A percentile compares a stretch with the other conserved stretches of the same genome.
Evolutionary conservation across 2,797 vertebrate genomes (phyloP).

Genomic region (Intellagama lesueurii): DNA sequence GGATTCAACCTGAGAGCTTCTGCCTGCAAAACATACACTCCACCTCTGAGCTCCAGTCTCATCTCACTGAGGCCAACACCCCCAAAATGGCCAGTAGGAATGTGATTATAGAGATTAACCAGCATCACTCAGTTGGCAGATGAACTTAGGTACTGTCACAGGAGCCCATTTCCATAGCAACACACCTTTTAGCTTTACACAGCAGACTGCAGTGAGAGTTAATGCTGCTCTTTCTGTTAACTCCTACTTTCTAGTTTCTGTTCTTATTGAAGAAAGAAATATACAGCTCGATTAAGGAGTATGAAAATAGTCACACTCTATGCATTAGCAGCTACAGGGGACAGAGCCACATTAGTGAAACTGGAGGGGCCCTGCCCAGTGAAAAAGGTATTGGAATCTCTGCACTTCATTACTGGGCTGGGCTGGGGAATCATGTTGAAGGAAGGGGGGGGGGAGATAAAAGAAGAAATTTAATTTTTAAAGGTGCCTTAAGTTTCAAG

Average conservation of each 20-base stretch:
- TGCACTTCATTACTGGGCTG: neutral
- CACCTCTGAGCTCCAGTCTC: neutral
- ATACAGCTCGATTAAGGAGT: neutral
- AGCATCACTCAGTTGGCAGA: slow-evolving; percentile 17
- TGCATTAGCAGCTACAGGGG: neutral
- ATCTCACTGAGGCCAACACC: neutral
- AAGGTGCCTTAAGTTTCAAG: neutral
- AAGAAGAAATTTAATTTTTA: neutral
- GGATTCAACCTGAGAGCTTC: neutral
- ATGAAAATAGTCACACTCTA: neutral
- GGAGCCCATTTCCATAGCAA: slow-evolving; percentile 41
- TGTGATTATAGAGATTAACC: slow-evolving; percentile 11
- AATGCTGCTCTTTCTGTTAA: slow-evolving; percentile 26
- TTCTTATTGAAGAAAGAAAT: neutral
- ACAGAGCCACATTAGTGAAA: neutral
- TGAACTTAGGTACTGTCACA: neutral
- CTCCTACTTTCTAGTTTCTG: neutral
- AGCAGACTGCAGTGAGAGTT: slow-evolving; percentile 11
- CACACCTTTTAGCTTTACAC: slow-evolving; percentile 7
- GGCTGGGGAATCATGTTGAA: neutral
- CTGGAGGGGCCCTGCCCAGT: neutral
- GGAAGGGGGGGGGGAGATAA: neutral
- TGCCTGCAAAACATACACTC: neutral
- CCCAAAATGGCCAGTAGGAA: neutral
- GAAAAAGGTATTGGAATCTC: neutral